Conservation (phyloP, 2,113 vertebrate genomes). For the Paradoxurus hermaphroditus region DNA sequence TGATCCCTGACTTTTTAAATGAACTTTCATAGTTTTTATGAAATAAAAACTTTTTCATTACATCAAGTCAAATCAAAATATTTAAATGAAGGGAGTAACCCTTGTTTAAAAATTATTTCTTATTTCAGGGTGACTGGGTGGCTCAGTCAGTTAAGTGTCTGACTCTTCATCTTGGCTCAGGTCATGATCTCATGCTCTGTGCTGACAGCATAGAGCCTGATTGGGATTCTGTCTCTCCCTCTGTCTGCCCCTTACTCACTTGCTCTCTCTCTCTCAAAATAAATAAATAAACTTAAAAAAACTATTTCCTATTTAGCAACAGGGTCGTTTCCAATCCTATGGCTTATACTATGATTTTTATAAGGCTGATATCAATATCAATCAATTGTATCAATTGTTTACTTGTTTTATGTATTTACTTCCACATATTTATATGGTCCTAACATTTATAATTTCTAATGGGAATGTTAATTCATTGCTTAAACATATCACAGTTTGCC, state of each 20-base stretch:
- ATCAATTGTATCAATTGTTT: background rate
- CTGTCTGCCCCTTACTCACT: too few relatives aligned
- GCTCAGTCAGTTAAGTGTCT: too few relatives aligned
- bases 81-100: background rate
- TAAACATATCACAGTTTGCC: background rate
- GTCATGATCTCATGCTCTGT: too few relatives aligned
- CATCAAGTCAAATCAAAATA: background rate
- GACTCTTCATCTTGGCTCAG: too few relatives aligned
- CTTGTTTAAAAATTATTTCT: background rate
- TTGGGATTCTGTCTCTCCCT: too few relatives aligned
- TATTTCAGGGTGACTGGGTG: too few relatives aligned
- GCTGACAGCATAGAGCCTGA: too few relatives aligned
- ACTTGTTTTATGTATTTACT: conserved; percentile 18
- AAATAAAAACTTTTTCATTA: background rate
- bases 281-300: background rate
- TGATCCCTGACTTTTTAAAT: background rate
- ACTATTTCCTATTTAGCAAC: background rate
- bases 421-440: background rate
- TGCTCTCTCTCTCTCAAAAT: too few relatives aligned
- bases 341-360: background rate
- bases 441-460: conserved; percentile 14
- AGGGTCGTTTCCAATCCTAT: background rate
- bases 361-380: background rate
- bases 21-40: conserved; percentile 12
- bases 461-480: conserved; percentile 12